Evolutionary conservation across 2,888 invertebrate species (phyloP).

Genomic region (Drosophila mimetica): DNA sequence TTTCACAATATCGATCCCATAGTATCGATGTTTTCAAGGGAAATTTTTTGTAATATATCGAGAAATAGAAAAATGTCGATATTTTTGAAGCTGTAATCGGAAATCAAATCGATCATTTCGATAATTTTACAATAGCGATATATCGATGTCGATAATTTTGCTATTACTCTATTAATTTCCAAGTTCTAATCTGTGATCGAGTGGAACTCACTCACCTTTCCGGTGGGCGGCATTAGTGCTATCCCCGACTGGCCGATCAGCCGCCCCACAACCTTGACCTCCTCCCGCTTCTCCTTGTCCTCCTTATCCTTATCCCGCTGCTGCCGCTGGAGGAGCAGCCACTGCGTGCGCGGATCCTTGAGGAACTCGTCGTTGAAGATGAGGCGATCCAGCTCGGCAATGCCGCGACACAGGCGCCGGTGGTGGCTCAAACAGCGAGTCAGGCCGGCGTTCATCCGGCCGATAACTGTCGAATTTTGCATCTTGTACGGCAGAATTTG

Average conservation of each 20-base stretch:
- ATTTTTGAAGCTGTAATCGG: too few relatives aligned
- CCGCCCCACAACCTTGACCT: background rate
- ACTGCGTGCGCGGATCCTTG: conserved; percentile 18
- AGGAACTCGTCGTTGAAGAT: conserved; percentile 29
- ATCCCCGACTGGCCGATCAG: background rate
- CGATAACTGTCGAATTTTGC: conserved; percentile 42
- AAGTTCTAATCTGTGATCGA: too few relatives aligned
- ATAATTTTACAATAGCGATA: too few relatives aligned
- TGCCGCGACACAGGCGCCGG: conserved; percentile 8
- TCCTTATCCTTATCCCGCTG: background rate
- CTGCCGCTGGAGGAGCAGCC: background rate
- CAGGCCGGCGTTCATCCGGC: conserved; percentile 12
- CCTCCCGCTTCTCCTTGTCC: background rate
- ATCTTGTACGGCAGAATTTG: too few relatives aligned
- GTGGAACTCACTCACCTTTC: background rate
- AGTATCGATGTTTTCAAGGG: too few relatives aligned
- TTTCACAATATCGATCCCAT: too few relatives aligned
- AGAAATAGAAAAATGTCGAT: too few relatives aligned
- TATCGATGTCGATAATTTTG: too few relatives aligned
- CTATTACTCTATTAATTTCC: too few relatives aligned
- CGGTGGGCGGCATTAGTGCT: background rate
- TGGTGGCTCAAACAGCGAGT: conserved; percentile 26
- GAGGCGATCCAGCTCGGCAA: conserved; percentile 21
- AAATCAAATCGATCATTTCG: too few relatives aligned
- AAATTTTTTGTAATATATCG: too few relatives aligned